Evolutionary conservation across 2,797 vertebrate species (phyloP).

Genomic region (Catharus ustulatus): DNA sequence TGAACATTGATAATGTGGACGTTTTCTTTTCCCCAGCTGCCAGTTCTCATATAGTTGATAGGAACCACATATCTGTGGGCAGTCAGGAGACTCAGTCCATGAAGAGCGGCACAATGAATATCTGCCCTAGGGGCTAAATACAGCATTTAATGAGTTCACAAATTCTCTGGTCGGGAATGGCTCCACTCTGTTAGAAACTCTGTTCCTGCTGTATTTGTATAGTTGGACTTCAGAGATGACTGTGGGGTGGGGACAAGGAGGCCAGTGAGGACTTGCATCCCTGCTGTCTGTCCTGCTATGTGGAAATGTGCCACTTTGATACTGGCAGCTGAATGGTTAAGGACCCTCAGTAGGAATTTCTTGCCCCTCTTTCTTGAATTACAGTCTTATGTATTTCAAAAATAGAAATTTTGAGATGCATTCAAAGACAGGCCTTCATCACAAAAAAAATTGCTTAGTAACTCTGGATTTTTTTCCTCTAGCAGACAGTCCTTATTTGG

Average conservation of each 20-base stretch:
- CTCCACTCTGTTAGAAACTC: not conserved
- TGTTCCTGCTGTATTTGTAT: not conserved
- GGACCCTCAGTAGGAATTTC: not conserved
- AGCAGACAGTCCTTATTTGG: not conserved
- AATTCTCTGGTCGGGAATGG: not conserved
- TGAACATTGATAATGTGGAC: not conserved
- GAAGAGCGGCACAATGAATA: not conserved
- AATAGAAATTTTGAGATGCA: not conserved
- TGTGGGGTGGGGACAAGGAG: not conserved
- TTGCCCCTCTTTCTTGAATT: not conserved
- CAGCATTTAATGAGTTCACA: fast-evolving
- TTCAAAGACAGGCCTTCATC: not conserved
- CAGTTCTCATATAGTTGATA: not conserved
- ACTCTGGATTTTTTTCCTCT: not conserved
- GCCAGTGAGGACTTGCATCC: not conserved
- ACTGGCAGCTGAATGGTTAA: not conserved
- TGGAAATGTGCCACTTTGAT: not conserved
- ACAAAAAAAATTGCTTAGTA: not conserved
- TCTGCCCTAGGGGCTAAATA: not conserved
- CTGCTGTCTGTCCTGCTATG: not conserved
- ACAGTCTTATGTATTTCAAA: not conserved
- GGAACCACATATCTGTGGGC: not conserved
- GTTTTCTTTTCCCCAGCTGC: not conserved
- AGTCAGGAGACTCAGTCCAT: not conserved
- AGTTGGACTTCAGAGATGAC: not conserved